phyloP scores from a whole-genome alignment of 2,113 vertebrate species.

The Ctenomys sociabilis region DNA sequence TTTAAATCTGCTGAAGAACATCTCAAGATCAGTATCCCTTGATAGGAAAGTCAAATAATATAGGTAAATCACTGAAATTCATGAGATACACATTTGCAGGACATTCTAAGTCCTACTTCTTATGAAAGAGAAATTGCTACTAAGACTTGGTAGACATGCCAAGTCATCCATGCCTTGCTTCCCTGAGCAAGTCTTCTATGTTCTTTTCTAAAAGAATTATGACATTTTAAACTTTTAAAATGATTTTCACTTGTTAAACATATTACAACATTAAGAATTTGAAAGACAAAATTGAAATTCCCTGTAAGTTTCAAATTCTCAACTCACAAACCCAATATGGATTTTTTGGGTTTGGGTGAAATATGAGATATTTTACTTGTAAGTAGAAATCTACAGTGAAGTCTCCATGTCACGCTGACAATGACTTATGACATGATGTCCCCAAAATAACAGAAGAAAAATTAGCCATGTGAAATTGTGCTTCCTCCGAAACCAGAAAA shows the following conservation, averaged over 20 bases:
- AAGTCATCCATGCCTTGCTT: constrained; percentile 37
- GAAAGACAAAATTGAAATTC: constrained; percentile 31
- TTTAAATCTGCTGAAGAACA: constrained; percentile 28
- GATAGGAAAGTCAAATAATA: not conserved
- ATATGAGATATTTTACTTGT: constrained; percentile 49
- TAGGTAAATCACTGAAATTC: constrained; percentile 34
- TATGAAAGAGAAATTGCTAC: constrained; percentile 51
- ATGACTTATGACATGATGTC: constrained; percentile 10
- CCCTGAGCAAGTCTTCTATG: constrained; percentile 39
- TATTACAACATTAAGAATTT: constrained; percentile 32
- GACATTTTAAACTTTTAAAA: constrained; percentile 51
- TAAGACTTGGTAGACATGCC: constrained; percentile 24
- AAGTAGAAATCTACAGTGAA: constrained; percentile 62
- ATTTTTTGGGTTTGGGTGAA: constrained; percentile 11
- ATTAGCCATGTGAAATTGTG: constrained; percentile 19
- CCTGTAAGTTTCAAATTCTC: constrained; percentile 55
- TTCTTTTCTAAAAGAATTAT: constrained; percentile 54
- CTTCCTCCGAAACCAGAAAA: constrained; percentile 50
- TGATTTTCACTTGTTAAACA: constrained; percentile 41
- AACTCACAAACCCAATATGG: constrained; percentile 50
- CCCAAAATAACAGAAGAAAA: constrained; percentile 46
- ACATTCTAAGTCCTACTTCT: constrained; percentile 33
- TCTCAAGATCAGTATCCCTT: not conserved
- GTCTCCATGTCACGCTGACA: not conserved
- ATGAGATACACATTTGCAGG: not conserved